phyloP scores from a whole-genome alignment of 2,797 vertebrate species.

The Discoglossus pictus region DNA sequence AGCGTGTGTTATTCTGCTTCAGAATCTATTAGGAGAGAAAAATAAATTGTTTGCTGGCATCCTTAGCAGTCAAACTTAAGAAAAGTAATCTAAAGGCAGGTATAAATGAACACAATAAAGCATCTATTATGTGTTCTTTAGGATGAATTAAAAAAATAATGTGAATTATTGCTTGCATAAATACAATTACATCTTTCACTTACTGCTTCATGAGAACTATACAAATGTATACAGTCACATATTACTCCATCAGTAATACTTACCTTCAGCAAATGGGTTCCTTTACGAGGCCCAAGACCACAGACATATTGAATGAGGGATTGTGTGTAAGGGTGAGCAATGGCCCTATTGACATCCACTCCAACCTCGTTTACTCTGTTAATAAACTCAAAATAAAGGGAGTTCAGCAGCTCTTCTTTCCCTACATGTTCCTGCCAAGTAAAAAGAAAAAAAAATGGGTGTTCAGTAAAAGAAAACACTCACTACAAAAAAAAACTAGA shows the following conservation, averaged over 20 bases:
- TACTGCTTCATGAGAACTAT: too few relatives aligned
- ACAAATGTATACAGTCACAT: too few relatives aligned
- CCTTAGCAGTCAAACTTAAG: too few relatives aligned
- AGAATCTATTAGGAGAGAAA: slow-evolving; percentile 76
- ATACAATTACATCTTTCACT: too few relatives aligned
- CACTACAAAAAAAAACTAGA: not conserved
- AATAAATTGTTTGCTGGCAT: too few relatives aligned
- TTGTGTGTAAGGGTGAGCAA: slow-evolving; percentile 94
- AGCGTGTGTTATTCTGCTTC: slow-evolving; percentile 96
- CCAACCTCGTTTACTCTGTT: slow-evolving; percentile 98
- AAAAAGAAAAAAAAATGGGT: not conserved
- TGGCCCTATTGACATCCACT: slow-evolving; percentile 94
- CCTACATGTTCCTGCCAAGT: slow-evolving; percentile 87
- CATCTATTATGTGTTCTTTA: too few relatives aligned
- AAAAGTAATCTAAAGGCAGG: too few relatives aligned
- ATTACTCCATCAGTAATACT: slow-evolving; percentile 33
- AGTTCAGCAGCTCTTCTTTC: slow-evolving; percentile 90
- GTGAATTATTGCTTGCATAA: too few relatives aligned
- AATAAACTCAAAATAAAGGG: slow-evolving; percentile 96
- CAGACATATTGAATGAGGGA: slow-evolving; percentile 96
- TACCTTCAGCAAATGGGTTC: slow-evolving; percentile 95
- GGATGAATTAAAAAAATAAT: too few relatives aligned
- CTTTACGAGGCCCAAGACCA: slow-evolving; percentile 93
- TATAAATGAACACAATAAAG: too few relatives aligned
- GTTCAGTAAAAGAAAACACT: not conserved